Base-by-base conservation (phyloP, 1,140 invertebrate genomes). In the Phymorhynchus buccinoides region DNA sequence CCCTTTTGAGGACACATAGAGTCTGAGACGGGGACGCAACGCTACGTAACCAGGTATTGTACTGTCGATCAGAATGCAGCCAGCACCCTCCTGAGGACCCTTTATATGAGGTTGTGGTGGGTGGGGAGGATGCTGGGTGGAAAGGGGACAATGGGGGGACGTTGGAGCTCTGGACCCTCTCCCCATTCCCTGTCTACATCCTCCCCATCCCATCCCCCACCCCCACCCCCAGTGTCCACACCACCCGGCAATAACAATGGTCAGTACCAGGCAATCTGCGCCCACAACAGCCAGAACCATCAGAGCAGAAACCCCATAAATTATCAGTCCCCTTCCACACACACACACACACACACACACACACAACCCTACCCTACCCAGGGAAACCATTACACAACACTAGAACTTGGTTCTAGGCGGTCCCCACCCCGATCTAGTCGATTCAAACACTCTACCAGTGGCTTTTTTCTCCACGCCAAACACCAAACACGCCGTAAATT, bases 371-470 rank as follows among this genome's bases (percentile, higher is more conserved):
- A n/a, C n/a, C n/a, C n/a, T n/a, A n/a, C n/a, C 56, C 56, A 16
- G 56, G 56, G n/a, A 62, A 62, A 62, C 14, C 56, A 62, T 62
- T 62, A 62, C 56, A 62, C 56, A 62, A 62, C 56, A 62, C 56
- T 27, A 62, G n/a, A n/a, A n/a, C n/a, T n/a, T n/a, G n/a, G n/a
- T n/a, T n/a, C n/a, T n/a, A n/a, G n/a, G n/a, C n/a, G n/a, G 56
- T 62, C n/a, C 22, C 4, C 18, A 18, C 22, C 56, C 56, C 56
- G 56, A 62, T 62, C 56, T 62, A 16, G 12, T 62, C 56, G 56
- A 62, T 62, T 62, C 56, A 62, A 27, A n/a, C n/a, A n/a, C n/a
- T 22, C 56, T 22, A 62, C 14, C 56, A 62, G 56, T 27, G 56
- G 18, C 56, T 62, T 62, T 62, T 62, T 62, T 27, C n/a, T 52